A percentile compares a stretch with the other conserved stretches of the same genome.
These are phyloP conservation scores for Pyrocoelia pectoralis DNA, from an alignment of 2,888 invertebrate species.

Conservation along the genomic window DNA sequence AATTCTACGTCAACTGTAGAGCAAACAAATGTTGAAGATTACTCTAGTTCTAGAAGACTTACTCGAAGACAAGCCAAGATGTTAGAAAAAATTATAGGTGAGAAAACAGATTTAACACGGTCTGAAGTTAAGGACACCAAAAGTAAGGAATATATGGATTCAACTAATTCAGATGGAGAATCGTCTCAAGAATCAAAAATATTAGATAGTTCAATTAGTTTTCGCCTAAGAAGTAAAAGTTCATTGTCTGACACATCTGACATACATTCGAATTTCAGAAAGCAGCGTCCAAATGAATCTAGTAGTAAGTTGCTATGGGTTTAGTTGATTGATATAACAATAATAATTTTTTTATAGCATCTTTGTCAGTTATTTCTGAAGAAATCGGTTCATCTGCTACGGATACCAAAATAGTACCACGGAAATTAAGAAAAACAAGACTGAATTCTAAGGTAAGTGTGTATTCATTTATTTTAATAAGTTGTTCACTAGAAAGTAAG, in stretches of 20 bases:
- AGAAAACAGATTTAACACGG: not conserved
- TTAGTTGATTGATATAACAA: not conserved
- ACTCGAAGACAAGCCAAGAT: slow-evolving; percentile 62
- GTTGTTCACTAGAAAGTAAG: too few relatives aligned
- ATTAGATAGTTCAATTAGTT: slow-evolving; percentile 37
- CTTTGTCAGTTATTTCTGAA: not conserved
- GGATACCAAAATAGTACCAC: not conserved
- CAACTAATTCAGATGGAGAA: slow-evolving; percentile 52
- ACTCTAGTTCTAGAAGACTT: slow-evolving; percentile 49
- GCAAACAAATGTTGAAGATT: slow-evolving; percentile 18
- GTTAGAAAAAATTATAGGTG: slow-evolving; percentile 55
- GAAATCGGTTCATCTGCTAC: not conserved
- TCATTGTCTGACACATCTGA: slow-evolving; percentile 37
- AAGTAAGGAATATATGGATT: too few relatives aligned
- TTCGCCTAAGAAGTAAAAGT: slow-evolving; percentile 39
- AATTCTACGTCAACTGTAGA: slow-evolving; percentile 16
- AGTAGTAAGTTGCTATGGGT: too few relatives aligned
- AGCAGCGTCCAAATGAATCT: not conserved
- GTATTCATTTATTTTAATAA: too few relatives aligned
- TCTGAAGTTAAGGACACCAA: not conserved
- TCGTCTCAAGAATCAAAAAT: slow-evolving; percentile 45
- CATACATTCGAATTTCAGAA: slow-evolving; percentile 6
- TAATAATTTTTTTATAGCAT: not conserved
- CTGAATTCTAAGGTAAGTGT: slow-evolving; percentile 19
- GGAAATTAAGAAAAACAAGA: slow-evolving; percentile 22